Evolutionary conservation across 2,113 vertebrate genomes (phyloP), one percentile per base, ranked within the genome.

Genomic region (Otolemur garnettii): DNA sequence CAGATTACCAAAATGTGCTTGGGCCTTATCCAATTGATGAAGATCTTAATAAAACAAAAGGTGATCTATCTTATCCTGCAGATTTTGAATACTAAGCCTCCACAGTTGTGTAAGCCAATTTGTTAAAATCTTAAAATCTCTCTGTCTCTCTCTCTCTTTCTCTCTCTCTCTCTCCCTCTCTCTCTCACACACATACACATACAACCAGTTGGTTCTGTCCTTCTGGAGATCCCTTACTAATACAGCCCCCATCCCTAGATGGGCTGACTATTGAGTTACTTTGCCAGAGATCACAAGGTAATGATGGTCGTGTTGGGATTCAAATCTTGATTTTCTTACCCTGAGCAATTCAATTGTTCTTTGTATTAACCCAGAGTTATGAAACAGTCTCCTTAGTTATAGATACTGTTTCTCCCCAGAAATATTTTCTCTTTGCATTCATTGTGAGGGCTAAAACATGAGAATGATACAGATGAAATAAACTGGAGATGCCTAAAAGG

Each of bases 11-110:
- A 57, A 57, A 57, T 74, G 11, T 81, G 75, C 17, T 35, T 86
- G n/a, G 17, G 21, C 42, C 75, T 80, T 26, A 30, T n/a, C 55
- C 19, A 87, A n/a, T 79, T 14, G 74, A 17, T 95, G 82, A 95
- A 91, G 57, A 28, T 28, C 21, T 74, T 91, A 62, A 21, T 28
- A 72, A 33, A 64, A 59, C 26, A 72, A 87, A 95, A 42, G n/a
- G 17, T 57, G 17, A 81, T 75, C 59, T 66, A 68, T 4, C 0
- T n/a, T 87, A 80, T 74, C 26, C 57, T 91, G 28, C 21, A 91
- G 57, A 57, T 95, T 91, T 91, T 81, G 82, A 57, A 87, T 87
- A 74, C n/a, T 30, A 62, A 57, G 42, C 9, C 74, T 53, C 45
- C 28, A 77, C 42, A 81, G 42, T 81, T 17, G 1, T 28, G 10